Conservation (phyloP, 2,888 invertebrate species). For the Macaria notata region DNA sequence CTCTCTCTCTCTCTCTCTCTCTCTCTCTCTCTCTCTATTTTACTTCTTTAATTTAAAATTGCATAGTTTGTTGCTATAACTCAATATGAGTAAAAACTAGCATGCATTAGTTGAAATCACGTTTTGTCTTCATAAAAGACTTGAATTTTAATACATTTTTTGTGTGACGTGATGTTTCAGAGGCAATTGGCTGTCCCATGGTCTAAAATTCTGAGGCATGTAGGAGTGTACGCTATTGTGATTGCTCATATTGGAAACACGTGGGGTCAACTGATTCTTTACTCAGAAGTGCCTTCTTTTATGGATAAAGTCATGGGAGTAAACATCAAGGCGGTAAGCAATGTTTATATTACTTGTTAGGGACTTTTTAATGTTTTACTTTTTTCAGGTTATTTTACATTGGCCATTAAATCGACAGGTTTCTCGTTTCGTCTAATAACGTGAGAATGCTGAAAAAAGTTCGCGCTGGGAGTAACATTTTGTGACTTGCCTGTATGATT, state of each 20-base stretch:
- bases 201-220: constrained; percentile 85
- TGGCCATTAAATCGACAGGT: no score
- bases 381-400: constrained; percentile 4
- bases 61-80: no score
- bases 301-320: constrained; percentile 87
- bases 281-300: constrained; percentile 90
- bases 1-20: not conserved
- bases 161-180: constrained; percentile 32
- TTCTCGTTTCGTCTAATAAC: no score
- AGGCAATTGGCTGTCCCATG: constrained; percentile 84
- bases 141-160: no score
- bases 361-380: constrained; percentile 16
- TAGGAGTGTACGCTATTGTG: constrained; percentile 74
- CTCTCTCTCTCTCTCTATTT: no score
- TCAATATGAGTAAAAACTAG: no score
- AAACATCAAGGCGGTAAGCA: constrained; percentile 73
- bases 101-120: no score
- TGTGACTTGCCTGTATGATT: no score
- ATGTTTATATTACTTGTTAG: not conserved
- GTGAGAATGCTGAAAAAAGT: no score
- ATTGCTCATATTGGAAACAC: constrained; percentile 85
- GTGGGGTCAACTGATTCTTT: constrained; percentile 91
- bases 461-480: no score
- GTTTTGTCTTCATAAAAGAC: no score
- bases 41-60: no score